Percentiles rank a stretch among this genome's conserved stretches.
These are phyloP conservation scores for Cenopis cana DNA, from an alignment of 2,888 invertebrate genomes.

Conservation along the genomic window DNA sequence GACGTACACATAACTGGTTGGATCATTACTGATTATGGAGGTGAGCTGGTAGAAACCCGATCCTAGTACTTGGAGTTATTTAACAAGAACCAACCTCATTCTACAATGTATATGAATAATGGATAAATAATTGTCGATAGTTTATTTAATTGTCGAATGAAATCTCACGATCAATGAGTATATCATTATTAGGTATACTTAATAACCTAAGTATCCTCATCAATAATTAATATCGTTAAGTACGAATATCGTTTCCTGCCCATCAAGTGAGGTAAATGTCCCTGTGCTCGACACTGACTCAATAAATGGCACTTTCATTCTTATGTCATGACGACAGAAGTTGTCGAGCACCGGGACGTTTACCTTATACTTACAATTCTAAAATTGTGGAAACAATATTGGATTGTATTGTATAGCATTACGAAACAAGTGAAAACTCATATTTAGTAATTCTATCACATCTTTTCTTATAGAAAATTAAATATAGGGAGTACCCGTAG, in stretches of 20 bases:
- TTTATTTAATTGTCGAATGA: constrained; percentile 8
- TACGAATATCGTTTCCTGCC: constrained; percentile 5
- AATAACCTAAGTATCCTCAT: constrained; percentile 6
- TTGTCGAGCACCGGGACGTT: no score
- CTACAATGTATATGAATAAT: neutral
- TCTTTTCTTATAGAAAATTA: neutral
- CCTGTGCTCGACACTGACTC: no score
- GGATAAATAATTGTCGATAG: constrained; percentile 11
- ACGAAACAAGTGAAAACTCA: constrained; percentile 9
- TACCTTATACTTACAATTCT: neutral
- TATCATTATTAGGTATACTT: constrained; percentile 11
- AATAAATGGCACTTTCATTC: no score
- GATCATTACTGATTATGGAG: constrained; percentile 31
- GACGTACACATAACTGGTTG: constrained; percentile 30
- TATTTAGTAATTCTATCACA: neutral
- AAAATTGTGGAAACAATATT: constrained; percentile 5
- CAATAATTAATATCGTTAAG: constrained; percentile 9
- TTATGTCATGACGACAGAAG: no score
- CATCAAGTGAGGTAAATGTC: neutral
- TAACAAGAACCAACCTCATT: constrained; percentile 13
- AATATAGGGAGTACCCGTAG: neutral
- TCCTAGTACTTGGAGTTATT: constrained; percentile 4
- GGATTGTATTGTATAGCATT: neutral
- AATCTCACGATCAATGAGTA: constrained; percentile 9
- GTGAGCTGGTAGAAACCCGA: neutral